phyloP scores from a whole-genome alignment of 2,888 invertebrate genomes.

The Baronia brevicornis region DNA sequence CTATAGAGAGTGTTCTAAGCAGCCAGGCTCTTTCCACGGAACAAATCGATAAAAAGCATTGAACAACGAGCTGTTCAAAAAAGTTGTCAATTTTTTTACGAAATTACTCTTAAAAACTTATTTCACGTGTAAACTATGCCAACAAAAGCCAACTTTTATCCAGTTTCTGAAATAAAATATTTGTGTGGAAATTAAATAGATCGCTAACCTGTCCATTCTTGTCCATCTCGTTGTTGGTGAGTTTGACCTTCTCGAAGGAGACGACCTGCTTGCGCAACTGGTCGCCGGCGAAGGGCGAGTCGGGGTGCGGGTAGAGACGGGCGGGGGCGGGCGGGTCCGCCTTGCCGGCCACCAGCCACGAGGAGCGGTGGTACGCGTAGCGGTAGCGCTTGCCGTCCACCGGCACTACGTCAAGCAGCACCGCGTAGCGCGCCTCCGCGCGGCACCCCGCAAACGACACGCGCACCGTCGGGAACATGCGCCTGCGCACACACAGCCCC shows the following conservation, averaged over 20 bases:
- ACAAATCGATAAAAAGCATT: no score
- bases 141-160: no score
- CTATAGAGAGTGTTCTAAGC: no score
- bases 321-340: constrained; percentile 97
- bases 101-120: no score
- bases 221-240: constrained; percentile 98
- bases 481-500: constrained; percentile 78
- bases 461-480: constrained; percentile 98
- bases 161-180: no score
- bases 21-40: no score
- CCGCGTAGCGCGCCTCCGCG: constrained; percentile 90
- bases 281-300: constrained; percentile 96
- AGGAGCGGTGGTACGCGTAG: constrained; percentile 98
- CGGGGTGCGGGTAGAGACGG: constrained; percentile 96
- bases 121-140: no score
- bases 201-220: constrained; percentile 95
- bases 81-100: no score
- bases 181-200: no score
- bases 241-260: constrained; percentile 98
- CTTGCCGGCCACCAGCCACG: constrained; percentile 98
- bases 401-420: constrained; percentile 96
- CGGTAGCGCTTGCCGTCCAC: constrained; percentile 97
- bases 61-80: no score
- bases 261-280: constrained; percentile 97
- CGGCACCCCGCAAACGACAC: constrained; percentile 92